These are phyloP conservation scores for Sorex maritimensis DNA, from an alignment of 2,797 vertebrate species.

Conservation along the genomic window DNA sequence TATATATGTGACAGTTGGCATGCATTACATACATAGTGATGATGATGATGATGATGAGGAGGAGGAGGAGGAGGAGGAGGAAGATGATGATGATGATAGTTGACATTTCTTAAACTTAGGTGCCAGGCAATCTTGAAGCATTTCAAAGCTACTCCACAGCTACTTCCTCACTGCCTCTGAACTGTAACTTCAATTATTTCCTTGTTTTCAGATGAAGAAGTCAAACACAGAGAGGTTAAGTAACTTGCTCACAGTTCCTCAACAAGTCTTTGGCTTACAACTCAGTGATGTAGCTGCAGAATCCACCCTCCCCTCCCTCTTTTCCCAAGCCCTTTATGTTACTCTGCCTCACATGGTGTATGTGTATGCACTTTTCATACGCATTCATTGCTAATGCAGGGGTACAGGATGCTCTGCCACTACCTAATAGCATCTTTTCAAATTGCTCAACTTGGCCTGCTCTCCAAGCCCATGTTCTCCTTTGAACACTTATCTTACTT, in stretches of 20 bases:
- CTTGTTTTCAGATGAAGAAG: neutral
- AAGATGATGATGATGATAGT: neutral
- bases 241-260: neutral
- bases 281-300: too few species aligned
- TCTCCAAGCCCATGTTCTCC: neutral
- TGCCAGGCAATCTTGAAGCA: neutral
- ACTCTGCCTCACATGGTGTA: accelerated
- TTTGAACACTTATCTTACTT: neutral
- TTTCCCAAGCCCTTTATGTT: neutral
- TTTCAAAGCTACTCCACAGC: neutral
- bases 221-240: neutral
- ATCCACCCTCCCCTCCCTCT: neutral
- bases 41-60: neutral
- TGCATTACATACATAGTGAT: neutral
- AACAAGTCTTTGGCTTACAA: neutral
- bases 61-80: neutral
- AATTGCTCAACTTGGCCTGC: constrained; percentile 7
- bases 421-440: neutral
- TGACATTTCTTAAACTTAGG: neutral
- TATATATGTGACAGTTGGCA: neutral
- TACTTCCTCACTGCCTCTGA: neutral
- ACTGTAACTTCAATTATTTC: neutral
- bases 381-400: neutral
- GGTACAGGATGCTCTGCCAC: neutral
- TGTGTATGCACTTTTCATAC: neutral